Conservation (phyloP, 2,113 vertebrate genomes). For the Pelusios castaneus region DNA sequence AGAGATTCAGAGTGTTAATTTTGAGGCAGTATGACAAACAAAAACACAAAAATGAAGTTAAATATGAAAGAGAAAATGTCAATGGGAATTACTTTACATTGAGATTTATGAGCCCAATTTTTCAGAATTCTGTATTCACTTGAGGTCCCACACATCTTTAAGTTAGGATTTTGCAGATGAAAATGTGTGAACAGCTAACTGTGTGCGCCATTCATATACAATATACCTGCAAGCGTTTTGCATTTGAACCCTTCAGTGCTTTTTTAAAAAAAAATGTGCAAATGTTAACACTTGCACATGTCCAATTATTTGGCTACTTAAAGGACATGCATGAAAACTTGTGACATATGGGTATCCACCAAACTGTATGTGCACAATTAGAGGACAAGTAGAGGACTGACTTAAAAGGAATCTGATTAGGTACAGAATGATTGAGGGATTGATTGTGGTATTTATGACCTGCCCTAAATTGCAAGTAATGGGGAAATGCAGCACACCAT, state of each 20-base stretch:
- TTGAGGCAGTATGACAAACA: background rate
- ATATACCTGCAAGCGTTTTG: background rate
- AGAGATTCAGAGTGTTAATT: background rate
- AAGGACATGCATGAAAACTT: accelerated
- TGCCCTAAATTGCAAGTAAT: background rate
- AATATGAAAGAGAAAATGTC: background rate
- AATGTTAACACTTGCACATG: background rate
- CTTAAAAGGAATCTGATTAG: background rate
- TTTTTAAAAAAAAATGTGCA: background rate
- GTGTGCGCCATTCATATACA: background rate
- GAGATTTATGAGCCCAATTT: background rate
- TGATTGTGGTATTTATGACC: background rate
- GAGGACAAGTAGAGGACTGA: background rate
- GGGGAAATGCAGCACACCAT: background rate
- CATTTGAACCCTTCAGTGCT: background rate
- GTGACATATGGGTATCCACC: background rate
- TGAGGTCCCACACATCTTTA: background rate
- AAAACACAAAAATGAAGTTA: background rate
- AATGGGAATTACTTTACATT: background rate
- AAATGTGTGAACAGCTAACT: background rate
- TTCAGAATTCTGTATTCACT: background rate
- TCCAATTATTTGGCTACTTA: background rate
- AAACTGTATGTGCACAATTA: background rate
- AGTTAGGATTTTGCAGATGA: background rate
- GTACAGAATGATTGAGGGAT: background rate